Evolutionary conservation across 2,113 vertebrate species (phyloP), one percentile per base, ranked within the genome.

Genomic region (Todiramphus chloris): DNA sequence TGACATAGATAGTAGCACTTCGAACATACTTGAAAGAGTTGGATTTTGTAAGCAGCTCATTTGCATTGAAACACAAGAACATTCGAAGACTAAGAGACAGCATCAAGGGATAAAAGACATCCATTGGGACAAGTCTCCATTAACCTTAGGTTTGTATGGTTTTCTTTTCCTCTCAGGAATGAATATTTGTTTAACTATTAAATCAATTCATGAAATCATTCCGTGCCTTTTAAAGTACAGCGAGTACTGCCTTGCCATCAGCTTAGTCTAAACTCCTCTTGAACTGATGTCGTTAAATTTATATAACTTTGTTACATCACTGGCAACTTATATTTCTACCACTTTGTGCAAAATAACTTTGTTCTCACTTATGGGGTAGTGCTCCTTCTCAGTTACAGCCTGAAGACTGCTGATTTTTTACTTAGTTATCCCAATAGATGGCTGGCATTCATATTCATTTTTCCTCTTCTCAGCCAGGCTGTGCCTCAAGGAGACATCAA

Each of bases 1-100:
- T 79, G 80, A 94, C 94, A 94, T 73, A 96, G 93, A 95, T 81
- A 80, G 89, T 67, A 87, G 68, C 4, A 16, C 92, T 96, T 37
- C 62, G 89, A 96, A 95, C 55, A 48, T 59, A 95, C 90, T 93
- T 97, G 94, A 97, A 96, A 96, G 93, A 64, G 75, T 74, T 94
- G 92, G 60, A 63, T 96, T 97, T 95, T 95, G 80, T 82, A 96
- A 97, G 83, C 77, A 84, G 67, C 56, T 92, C 33, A 85, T 96
- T 97, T 92, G 62, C 95, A 95, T 93, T 46, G 81, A 82, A 94
- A 70, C 83, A 83, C 56, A 90, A 74, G 94, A 94, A 82, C 25
- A 74, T 93, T 93, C 93, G 88, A 96, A 96, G 92, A 74, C 69
- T 88, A 88, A 73, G 56, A 90, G 76, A 82, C 87, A 90, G 58